Evolutionary conservation across 2,888 invertebrate genomes (phyloP).

Genomic region (Andricus quercusramuli): DNA sequence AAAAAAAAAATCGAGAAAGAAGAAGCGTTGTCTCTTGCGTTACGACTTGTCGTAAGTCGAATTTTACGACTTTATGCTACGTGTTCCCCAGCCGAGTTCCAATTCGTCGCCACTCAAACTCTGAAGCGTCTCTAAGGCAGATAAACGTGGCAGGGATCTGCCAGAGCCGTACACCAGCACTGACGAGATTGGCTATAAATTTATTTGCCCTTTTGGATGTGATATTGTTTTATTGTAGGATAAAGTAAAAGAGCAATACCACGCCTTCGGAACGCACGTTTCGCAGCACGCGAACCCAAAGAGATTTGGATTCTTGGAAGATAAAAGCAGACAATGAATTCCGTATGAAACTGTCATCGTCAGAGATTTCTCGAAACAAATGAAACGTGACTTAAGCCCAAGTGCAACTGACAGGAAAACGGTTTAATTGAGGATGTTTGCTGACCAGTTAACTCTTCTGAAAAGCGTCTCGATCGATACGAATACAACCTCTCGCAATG

Average conservation of each 20-base stretch:
- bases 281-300: neutral
- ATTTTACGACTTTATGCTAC: conserved; percentile 76
- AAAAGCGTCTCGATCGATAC: neutral
- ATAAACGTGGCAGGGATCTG: conserved; percentile 49
- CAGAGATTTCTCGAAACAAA: conserved; percentile 14
- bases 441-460: neutral
- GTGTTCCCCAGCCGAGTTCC: conserved; percentile 65
- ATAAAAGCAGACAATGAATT: conserved; percentile 11
- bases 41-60: conserved; percentile 74
- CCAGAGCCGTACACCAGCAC: conserved; percentile 58
- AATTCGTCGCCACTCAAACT: conserved; percentile 53
- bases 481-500: neutral
- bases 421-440: neutral
- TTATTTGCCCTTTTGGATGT: conserved; percentile 71
- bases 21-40: conserved; percentile 53
- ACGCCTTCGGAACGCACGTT: neutral
- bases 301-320: neutral
- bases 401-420: conserved; percentile 1
- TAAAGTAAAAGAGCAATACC: conserved; percentile 56
- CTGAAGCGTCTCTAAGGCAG: conserved; percentile 44
- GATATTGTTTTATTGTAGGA: conserved; percentile 72
- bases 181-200: conserved; percentile 76
- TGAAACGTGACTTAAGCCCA: neutral
- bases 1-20: conserved; percentile 44
- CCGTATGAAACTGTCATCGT: neutral